Percentiles rank a stretch among this genome's conserved stretches.
These are phyloP conservation scores for Pachyramphus minor DNA, from an alignment of 2,113 vertebrate genomes.

Conservation along the genomic window DNA sequence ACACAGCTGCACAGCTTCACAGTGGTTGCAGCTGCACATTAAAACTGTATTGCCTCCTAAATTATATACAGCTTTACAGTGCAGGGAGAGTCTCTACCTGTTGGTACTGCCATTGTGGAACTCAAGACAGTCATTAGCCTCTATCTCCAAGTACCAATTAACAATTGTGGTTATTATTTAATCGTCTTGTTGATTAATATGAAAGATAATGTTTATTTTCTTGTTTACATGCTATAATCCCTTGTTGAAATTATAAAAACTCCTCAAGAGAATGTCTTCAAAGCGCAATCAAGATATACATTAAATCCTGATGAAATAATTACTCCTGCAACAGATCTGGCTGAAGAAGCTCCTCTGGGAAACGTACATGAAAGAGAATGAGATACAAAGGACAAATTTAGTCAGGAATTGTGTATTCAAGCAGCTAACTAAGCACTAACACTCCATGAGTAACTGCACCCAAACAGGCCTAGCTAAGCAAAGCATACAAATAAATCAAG, in stretches of 20 bases:
- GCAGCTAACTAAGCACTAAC: conserved; percentile 28
- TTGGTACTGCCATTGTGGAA: neutral
- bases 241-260: conserved; percentile 55
- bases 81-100: conserved; percentile 18
- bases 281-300: conserved; percentile 84
- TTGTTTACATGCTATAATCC: conserved; percentile 37
- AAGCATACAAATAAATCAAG: neutral
- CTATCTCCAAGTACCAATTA: conserved; percentile 48
- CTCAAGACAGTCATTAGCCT: conserved; percentile 28
- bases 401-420: conserved; percentile 34
- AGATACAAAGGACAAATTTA: conserved; percentile 56
- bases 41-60: neutral
- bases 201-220: conserved; percentile 56
- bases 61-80: conserved; percentile 1
- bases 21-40: conserved; percentile 34
- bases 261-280: conserved; percentile 77
- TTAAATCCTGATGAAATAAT: conserved; percentile 87
- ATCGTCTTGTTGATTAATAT: conserved; percentile 56
- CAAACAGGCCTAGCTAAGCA: neutral
- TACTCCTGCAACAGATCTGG: conserved; percentile 76
- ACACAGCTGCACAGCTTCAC: neutral
- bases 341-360: conserved; percentile 55
- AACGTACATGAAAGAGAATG: conserved; percentile 34
- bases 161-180: conserved; percentile 42
- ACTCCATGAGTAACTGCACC: neutral